These are phyloP conservation scores for Stigmatopora nigra DNA, from an alignment of 2,113 vertebrate genomes.

Conservation along the genomic window DNA sequence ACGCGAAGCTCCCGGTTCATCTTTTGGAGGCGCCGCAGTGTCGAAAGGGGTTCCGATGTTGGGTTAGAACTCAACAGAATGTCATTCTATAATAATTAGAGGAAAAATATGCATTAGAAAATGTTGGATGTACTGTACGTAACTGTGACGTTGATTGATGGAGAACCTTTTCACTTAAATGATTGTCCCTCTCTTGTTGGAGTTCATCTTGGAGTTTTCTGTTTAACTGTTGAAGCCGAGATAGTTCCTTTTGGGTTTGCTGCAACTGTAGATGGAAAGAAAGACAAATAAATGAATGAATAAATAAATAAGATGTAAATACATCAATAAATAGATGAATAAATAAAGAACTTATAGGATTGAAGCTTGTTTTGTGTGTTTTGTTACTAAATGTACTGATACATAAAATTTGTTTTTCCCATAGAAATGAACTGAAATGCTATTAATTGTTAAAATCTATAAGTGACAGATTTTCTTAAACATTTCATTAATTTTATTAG, in stretches of 20 bases:
- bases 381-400: too few species aligned
- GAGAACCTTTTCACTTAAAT: conserved; percentile 57
- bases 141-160: neutral
- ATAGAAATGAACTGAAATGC: too few species aligned
- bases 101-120: conserved; percentile 38
- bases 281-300: neutral
- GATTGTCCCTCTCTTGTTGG: conserved; percentile 73
- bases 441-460: too few species aligned
- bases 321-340: too few species aligned
- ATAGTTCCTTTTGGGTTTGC: conserved; percentile 79
- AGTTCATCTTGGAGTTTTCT: conserved; percentile 78
- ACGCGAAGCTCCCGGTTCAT: conserved; percentile 79
- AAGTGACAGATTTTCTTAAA: too few species aligned
- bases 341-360: too few species aligned
- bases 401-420: too few species aligned
- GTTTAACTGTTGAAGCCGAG: conserved; percentile 79
- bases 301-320: too few species aligned
- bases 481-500: too few species aligned
- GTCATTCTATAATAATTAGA: conserved; percentile 75
- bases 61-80: conserved; percentile 49
- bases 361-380: too few species aligned
- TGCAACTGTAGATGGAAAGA: conserved; percentile 66
- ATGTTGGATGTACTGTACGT: neutral
- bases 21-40: conserved; percentile 79
- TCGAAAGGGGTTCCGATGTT: conserved; percentile 68